These are phyloP conservation scores for Adelges cooleyi DNA, from an alignment of 1,140 invertebrate genomes.

Conservation along the genomic window DNA sequence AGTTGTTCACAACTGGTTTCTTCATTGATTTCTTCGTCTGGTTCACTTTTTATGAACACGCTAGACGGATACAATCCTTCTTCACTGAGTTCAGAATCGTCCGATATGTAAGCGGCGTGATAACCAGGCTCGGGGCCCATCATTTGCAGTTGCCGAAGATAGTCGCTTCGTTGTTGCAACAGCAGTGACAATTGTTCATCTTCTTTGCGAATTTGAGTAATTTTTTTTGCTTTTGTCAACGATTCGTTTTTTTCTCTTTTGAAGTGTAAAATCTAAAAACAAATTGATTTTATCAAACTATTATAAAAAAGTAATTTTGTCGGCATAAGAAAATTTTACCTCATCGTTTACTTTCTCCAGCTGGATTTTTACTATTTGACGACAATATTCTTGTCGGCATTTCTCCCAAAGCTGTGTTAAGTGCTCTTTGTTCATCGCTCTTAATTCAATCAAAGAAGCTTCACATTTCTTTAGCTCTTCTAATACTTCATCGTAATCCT, in stretches of 20 bases:
- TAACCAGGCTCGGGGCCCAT: background rate
- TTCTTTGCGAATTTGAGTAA: constrained; percentile 3
- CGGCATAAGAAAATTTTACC: constrained; percentile 39
- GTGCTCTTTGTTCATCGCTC: constrained; percentile 56
- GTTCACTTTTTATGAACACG: constrained; percentile 5
- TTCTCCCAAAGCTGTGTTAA: constrained; percentile 48
- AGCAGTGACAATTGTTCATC: background rate
- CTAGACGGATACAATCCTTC: background rate
- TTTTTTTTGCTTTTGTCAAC: background rate
- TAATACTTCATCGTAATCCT: constrained; percentile 73
- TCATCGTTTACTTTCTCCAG: constrained; percentile 56
- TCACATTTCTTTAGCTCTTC: constrained; percentile 74
- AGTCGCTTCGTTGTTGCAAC: background rate
- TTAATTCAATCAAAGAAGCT: constrained; percentile 58
- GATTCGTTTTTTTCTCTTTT: constrained; percentile 12
- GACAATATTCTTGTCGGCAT: constrained; percentile 51
- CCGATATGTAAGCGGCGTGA: background rate
- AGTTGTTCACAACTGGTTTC: background rate
- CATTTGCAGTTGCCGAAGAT: background rate
- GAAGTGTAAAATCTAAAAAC: constrained; percentile 25
- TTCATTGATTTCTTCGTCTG: background rate
- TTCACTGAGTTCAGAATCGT: constrained; percentile 8
- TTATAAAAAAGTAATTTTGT: too few relatives aligned
- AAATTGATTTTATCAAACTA: background rate
- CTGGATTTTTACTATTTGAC: constrained; percentile 56